Evolutionary conservation across 2,888 invertebrate species (phyloP).

Genomic region (Minunthozetes semirufus): DNA sequence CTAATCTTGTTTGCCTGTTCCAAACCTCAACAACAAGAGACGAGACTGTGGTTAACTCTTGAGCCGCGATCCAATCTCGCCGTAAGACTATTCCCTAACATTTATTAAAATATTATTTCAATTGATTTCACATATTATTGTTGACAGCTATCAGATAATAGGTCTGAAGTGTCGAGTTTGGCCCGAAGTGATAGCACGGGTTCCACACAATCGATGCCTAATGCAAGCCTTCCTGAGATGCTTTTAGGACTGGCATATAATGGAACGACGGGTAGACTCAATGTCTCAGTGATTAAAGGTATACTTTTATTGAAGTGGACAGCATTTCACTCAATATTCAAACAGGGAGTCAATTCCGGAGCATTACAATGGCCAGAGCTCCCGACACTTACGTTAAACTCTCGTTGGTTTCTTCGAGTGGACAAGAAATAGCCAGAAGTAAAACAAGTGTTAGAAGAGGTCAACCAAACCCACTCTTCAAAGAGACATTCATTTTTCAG

Average conservation of each 20-base stretch:
- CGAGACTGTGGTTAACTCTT: slow-evolving; percentile 79
- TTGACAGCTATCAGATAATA: slow-evolving; percentile 48
- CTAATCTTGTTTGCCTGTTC: slow-evolving; percentile 81
- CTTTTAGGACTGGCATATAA: slow-evolving; percentile 83
- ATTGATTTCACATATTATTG: background rate
- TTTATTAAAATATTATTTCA: too few species aligned
- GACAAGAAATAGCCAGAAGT: slow-evolving; percentile 84
- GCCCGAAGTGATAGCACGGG: slow-evolving; percentile 88
- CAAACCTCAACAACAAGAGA: slow-evolving; percentile 74
- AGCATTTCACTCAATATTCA: background rate
- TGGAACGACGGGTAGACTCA: slow-evolving; percentile 84
- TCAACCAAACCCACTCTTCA: slow-evolving; percentile 90
- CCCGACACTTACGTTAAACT: slow-evolving; percentile 92
- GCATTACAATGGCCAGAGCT: slow-evolving; percentile 60
- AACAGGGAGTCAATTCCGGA: slow-evolving; percentile 36
- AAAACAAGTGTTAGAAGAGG: slow-evolving; percentile 86
- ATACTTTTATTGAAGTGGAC: slow-evolving; percentile 46
- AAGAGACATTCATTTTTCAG: slow-evolving; percentile 93
- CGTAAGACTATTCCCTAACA: slow-evolving; percentile 37
- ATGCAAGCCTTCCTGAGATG: slow-evolving; percentile 81
- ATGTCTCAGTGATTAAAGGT: slow-evolving; percentile 77
- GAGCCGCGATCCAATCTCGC: slow-evolving; percentile 53
- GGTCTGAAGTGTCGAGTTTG: slow-evolving; percentile 63
- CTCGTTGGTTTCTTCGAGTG: slow-evolving; percentile 80
- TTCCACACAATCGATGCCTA: slow-evolving; percentile 74